These are phyloP conservation scores for Spatula versicolor DNA, from an alignment of 2,797 vertebrate species.

Conservation along the genomic window DNA sequence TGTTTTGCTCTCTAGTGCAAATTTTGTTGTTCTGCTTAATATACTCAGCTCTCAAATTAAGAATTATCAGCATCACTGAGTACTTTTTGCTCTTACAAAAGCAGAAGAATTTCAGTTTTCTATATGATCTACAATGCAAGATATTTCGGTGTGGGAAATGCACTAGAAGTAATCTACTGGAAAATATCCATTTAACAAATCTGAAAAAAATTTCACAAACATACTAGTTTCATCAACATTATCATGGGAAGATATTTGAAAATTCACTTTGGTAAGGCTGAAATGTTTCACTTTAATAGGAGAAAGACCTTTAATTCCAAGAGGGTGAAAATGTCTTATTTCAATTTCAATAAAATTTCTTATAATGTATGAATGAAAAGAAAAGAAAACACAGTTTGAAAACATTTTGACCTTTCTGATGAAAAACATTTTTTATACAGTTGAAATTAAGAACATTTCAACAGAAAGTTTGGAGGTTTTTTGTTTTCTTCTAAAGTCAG, in stretches of 20 bases:
- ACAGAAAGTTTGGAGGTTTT: background rate
- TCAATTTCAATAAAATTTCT: background rate
- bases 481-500: background rate
- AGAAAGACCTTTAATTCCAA: slow-evolving; percentile 8
- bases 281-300: slow-evolving; percentile 3
- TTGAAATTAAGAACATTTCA: background rate
- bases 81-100: background rate
- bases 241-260: background rate
- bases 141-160: background rate
- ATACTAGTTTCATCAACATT: slow-evolving; percentile 1
- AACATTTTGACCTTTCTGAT: background rate
- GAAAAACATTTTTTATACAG: background rate
- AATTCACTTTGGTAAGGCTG: background rate
- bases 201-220: background rate
- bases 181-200: background rate
- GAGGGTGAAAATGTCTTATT: background rate
- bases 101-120: background rate
- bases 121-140: background rate
- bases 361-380: slow-evolving; percentile 3
- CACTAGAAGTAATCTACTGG: background rate
- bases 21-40: background rate
- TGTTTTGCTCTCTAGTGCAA: background rate
- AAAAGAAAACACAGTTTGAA: background rate
- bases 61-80: background rate
- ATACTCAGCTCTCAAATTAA: background rate